Base-by-base conservation (phyloP, 2,113 vertebrate species). In the Sinosuthora webbiana region DNA sequence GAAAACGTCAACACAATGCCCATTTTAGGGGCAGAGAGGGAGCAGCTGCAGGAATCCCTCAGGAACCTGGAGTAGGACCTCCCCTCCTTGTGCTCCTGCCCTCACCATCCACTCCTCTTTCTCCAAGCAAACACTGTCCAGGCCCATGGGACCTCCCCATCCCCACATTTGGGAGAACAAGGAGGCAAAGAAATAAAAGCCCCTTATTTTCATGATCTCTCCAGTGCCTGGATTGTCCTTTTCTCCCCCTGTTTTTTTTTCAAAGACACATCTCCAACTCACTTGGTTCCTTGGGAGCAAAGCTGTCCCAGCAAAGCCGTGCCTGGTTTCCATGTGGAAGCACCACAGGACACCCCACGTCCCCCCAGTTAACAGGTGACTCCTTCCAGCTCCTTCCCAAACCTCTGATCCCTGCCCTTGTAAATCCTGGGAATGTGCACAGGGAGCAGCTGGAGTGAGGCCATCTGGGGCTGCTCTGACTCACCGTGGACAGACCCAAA, bases 291-390 rank as follows among this genome's bases (percentile, higher is more conserved):
- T 44, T 27, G 3, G 6, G 33, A 65, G 6, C 79, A 45, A 81
- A 68, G 35, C 59, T 55, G 52, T 47, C 13, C 50, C 41, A 59
- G 31, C 71, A 71, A 68, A 71, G 31, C 67, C 67, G 0, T 21
- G 19, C 37, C 45, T 1, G 1, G 13, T 45, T 42, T 44, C 41
- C 5, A 0, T 6, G n/a, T 59, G 81, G 67, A 28, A 30, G 30
- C 12, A 50, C 5, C 1, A 0, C 0, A 2, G 39, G 45, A 33
- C 28, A 49, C 30, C 15, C n/a, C 13, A 2, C 0, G 2, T 17
- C 1, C 18, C 41, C 73, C 55, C 50, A 18, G 20, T 42, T 7
- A 18, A 15, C 4, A 9, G 35, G 69, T 13, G 4, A 20, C n/a
- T 37, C 69, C 11, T 3, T 45, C 59, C 49, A 79, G 75, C 30